Percentiles rank a stretch among this genome's conserved stretches.
These are phyloP conservation scores for Baccha elongata DNA, from an alignment of 2,888 invertebrate species.

Conservation along the genomic window DNA sequence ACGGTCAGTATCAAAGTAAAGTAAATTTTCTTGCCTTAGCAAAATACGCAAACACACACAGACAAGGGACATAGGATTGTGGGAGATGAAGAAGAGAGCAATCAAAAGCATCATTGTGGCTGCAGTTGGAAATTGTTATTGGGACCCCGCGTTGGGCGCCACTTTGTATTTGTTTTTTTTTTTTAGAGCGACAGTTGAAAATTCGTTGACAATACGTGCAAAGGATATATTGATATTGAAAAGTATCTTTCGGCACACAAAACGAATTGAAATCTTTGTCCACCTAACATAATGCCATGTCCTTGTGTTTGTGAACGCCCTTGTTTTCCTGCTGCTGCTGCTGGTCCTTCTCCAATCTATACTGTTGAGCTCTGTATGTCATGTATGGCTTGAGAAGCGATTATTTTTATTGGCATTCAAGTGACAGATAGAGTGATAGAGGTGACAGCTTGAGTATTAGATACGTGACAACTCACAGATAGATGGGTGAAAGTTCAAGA, in stretches of 20 bases:
- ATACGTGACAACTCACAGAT: slow-evolving; percentile 67
- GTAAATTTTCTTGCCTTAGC: slow-evolving; percentile 59
- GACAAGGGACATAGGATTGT: background rate
- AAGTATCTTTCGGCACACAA: slow-evolving; percentile 47
- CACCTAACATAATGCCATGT: slow-evolving; percentile 26
- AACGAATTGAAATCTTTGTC: slow-evolving; percentile 60
- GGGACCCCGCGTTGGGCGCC: slow-evolving; percentile 42
- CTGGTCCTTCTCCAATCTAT: background rate
- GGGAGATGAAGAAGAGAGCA: slow-evolving; percentile 18
- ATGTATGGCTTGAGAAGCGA: slow-evolving; percentile 62
- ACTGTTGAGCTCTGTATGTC: slow-evolving; percentile 60
- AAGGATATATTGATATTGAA: slow-evolving; percentile 63
- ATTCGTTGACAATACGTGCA: slow-evolving; percentile 58
- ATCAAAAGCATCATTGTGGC: slow-evolving; percentile 23
- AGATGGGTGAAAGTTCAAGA: slow-evolving; percentile 17
- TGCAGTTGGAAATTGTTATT: slow-evolving; percentile 60
- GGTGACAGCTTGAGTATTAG: slow-evolving; percentile 72
- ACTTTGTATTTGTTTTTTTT: slow-evolving; percentile 11
- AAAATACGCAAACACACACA: slow-evolving; percentile 2
- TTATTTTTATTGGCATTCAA: slow-evolving; percentile 74
- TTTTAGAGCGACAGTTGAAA: slow-evolving; percentile 45
- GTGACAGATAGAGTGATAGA: slow-evolving; percentile 72
- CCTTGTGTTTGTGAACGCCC: slow-evolving; percentile 7
- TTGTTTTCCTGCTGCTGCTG: slow-evolving; percentile 17
- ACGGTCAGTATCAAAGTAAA: slow-evolving; percentile 85